Evolutionary conservation across 1,140 invertebrate species (phyloP).

Genomic region (Saxidomus purpurata): DNA sequence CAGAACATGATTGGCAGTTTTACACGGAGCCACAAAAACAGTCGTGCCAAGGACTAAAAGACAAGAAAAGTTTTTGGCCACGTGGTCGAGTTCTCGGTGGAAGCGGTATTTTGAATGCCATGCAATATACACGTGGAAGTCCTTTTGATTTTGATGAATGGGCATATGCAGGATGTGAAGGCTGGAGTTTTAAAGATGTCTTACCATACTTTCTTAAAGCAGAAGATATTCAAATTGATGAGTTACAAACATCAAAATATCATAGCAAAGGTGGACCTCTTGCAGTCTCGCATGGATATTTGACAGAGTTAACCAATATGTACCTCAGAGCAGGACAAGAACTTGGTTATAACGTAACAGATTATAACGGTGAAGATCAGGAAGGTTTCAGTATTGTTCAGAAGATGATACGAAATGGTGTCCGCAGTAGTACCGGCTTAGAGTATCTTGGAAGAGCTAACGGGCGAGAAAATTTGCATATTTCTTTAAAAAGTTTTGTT

Average conservation of each 20-base stretch:
- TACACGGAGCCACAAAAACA: slow-evolving; percentile 95
- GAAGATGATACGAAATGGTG: too few relatives aligned
- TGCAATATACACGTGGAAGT: too few relatives aligned
- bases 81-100: slow-evolving; percentile 89
- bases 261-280: slow-evolving; percentile 47
- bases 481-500: slow-evolving; percentile 73
- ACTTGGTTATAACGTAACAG: too few relatives aligned
- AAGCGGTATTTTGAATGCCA: slow-evolving; percentile 93
- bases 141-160: slow-evolving; percentile 98
- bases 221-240: slow-evolving; percentile 39
- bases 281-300: too few relatives aligned
- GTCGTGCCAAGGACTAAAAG: slow-evolving; percentile 89
- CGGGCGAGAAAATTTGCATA: slow-evolving; percentile 80
- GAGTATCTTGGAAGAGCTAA: too few relatives aligned
- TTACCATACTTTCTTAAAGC: slow-evolving; percentile 93
- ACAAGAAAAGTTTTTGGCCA: slow-evolving; percentile 88
- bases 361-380: too few relatives aligned
- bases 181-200: slow-evolving; percentile 95
- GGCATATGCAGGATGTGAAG: slow-evolving; percentile 94
- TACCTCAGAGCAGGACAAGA: too few relatives aligned
- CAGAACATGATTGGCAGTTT: slow-evolving; percentile 93
- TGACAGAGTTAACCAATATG: too few relatives aligned
- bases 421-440: too few relatives aligned
- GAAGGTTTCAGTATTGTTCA: too few relatives aligned
- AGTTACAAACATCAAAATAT: slow-evolving; percentile 37